Evolutionary conservation across 1,140 invertebrate genomes (phyloP), one percentile per base, ranked within the genome.

Genomic region (Helicorthomorpha holstii): DNA sequence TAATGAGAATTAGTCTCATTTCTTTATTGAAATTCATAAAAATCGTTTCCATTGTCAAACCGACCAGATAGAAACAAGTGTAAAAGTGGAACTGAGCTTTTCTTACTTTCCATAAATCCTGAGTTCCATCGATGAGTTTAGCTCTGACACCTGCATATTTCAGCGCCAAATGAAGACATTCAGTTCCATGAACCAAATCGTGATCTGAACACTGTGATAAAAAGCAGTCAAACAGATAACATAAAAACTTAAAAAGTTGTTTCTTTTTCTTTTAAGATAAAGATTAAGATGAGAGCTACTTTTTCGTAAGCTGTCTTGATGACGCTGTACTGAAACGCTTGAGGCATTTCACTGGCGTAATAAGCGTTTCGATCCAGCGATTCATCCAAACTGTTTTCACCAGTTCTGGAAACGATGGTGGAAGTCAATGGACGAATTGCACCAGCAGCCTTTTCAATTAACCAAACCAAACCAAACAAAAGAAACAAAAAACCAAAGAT

Each of bases 271-370:
- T n/a, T n/a, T n/a, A n/a, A n/a, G n/a, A n/a, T n/a, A 24, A 49
- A 27, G 29, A 52, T 26, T 19, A 41, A n/a, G 46, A 48, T 48
- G 3, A 19, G 24, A 42, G 22, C 50, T 58, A 71, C 71, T 64
- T 66, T 65, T 50, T 64, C 58, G 61, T 73, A 75, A 27, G 71
- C 69, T 27, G 58, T 55, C 27, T 52, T 49, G n/a, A 75, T 62
- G 0, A 72, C 47, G 50, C 60, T 43, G 27, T 63, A 64, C 16
- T 63, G 59, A 56, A 75, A 75, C 21, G 65, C 71, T 58, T 75
- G 73, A 22, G 73, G 73, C 62, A 71, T 75, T 59, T 75, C 73
- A 62, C 73, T 75, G 24, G 67, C 66, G 22, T 60, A 48, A 54
- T 70, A 70, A 48, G 59, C 51, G 42, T 54, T 60, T 51, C 73